Evolutionary conservation across 2,888 invertebrate genomes (phyloP), one percentile per base, ranked within the genome.

Genomic region (Brachyopa scutellaris): DNA sequence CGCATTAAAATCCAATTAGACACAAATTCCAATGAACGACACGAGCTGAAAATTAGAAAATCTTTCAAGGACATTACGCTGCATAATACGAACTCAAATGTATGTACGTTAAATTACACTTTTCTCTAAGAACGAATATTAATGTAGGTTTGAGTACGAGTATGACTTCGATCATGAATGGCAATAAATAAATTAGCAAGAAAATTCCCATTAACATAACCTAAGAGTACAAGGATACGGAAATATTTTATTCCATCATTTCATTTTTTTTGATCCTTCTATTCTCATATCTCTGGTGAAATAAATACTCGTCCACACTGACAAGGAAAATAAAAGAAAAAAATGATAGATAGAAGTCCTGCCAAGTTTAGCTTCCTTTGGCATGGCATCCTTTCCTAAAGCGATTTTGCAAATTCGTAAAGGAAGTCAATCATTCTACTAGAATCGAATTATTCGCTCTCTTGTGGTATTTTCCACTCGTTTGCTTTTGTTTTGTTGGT

Each of bases 1-100:
- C 51, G 19, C 33, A 53, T 53, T 53, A 33, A 33, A 53, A 53
- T 53, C n/a, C 19, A 33, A 53, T 53, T 53, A 49, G 19, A 19
- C 19, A 29, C 29, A 15, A 2, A 29, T 29, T 45, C 42, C 19
- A 42, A 42, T 19, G 42, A n/a, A n/a, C n/a, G n/a, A n/a, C 2
- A 47, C 47, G 2, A n/a, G 1, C 26, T 11, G 5, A 8, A 31
- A 17, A 31, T n/a, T n/a, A n/a, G 15, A 9, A 31, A 29, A 13
- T 23, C 11, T 47, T 47, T 47, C 47, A 47, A 47, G 47, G 51
- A 51, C 17, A 13, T 5, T 2, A 19, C n/a, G 19, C 42, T 42
- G n/a, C 9, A 21, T 26, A 6, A 29, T 26, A 13, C 15, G 13
- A 31, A 26, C 26, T 51, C 17, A 51, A 51, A 51, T 31, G 13